Evolutionary conservation across 2,888 invertebrate genomes (phyloP).

Genomic region (Macrophya alboannulata): DNA sequence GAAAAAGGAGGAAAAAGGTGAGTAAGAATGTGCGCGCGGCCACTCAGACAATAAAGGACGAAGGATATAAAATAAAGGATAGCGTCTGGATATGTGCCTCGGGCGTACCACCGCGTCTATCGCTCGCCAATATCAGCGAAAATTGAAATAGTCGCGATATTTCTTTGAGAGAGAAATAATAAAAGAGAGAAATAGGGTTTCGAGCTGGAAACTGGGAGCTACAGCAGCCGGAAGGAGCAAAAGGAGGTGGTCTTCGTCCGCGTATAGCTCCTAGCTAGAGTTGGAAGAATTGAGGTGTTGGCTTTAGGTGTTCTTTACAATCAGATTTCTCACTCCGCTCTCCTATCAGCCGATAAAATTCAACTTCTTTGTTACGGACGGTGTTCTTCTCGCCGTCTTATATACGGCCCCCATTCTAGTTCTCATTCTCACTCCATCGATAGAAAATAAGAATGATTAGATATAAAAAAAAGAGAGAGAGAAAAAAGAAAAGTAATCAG

Average conservation of each 20-base stretch:
- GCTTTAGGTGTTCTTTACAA: constrained; percentile 72
- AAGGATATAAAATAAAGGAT: constrained; percentile 72
- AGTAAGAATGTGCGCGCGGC: constrained; percentile 35
- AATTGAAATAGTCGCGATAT: constrained; percentile 77
- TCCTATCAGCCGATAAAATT: constrained; percentile 67
- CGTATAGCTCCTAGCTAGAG: constrained; percentile 37
- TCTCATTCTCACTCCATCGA: constrained; percentile 19
- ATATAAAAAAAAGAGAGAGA: background rate
- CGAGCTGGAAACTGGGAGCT: constrained; percentile 49
- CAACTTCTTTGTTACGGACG: constrained; percentile 58
- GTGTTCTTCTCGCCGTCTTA: background rate
- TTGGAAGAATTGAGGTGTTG: constrained; percentile 70
- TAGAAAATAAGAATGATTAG: constrained; percentile 11
- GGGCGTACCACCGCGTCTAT: constrained; percentile 70
- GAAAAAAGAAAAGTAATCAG: background rate
- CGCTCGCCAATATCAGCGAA: constrained; percentile 75
- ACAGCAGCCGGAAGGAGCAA: constrained; percentile 56
- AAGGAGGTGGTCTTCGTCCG: constrained; percentile 47
- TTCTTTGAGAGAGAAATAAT: constrained; percentile 71
- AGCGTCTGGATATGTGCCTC: constrained; percentile 64
- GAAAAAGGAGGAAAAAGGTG: constrained; percentile 48
- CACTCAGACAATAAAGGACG: constrained; percentile 53
- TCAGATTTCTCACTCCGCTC: constrained; percentile 73
- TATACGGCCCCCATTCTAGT: background rate
- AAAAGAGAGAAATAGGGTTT: constrained; percentile 68